Base-by-base conservation (phyloP, 2,797 vertebrate species). In the Crax fasciolata region DNA sequence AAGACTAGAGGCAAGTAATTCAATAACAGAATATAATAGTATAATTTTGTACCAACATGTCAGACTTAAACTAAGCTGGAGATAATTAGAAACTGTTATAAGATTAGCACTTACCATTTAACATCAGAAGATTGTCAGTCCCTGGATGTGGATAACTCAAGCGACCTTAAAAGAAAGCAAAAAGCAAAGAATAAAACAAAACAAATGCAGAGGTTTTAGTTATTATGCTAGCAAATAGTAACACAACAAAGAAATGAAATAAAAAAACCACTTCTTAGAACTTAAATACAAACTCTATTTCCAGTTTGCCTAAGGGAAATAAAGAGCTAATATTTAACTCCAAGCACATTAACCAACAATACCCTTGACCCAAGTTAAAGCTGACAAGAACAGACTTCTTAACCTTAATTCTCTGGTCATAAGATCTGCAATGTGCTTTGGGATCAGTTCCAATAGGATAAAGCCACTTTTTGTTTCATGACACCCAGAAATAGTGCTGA, bases 101-200 rank as follows among this genome's bases (percentile, higher is more conserved):
- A 83, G 94, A 95, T 83, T 85, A 96, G 98, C 98, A 98, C 98
- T 99, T 98, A 99, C 99, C 99, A 98, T 99, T 99, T 98, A 99
- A 98, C 99, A 99, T 99, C 97, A 99, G 98, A 95, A 99, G 99
- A 98, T 99, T 99, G 96, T 99, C 99, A 95, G 99, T 99, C 97
- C 99, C 99, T 35, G 99, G 99, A 98, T 99, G 99, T 92, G 99
- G 98, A 95, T 99, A 99, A 98, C 98, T 99, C 98, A 99, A 98
- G 89, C 99, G 99, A 98, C 99, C 99, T 99, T 98, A 97, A 97
- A 96, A 94, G 96, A 94, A 88, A 95, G 88, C 57, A 81, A 86
- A 93, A 88, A 10, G 1, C 87, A 58, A 87, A 83, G 48, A 90
- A 96, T n/a, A 78, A 92, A 91, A 58, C 43, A 76, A 79, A 95